A percentile compares a stretch with the other conserved stretches of the same genome.
Evolutionary conservation across 2,888 invertebrate species (phyloP).

Genomic region (Plebejus argus): DNA sequence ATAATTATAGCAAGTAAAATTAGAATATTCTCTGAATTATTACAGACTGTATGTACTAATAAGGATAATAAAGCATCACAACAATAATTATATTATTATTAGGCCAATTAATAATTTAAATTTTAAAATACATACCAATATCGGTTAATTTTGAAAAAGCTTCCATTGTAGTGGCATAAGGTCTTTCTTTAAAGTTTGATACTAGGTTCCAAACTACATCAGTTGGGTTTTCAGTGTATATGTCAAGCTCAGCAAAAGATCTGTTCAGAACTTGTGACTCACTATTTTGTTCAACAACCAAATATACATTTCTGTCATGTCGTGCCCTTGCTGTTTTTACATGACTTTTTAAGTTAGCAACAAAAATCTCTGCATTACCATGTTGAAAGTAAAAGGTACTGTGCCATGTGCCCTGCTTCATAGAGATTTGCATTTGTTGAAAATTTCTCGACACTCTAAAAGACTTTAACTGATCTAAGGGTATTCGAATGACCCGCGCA

Average conservation of each 20-base stretch:
- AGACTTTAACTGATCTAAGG: constrained; percentile 65
- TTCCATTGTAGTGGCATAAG: constrained; percentile 91
- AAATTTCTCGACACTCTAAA: constrained; percentile 67
- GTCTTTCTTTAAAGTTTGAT: constrained; percentile 80
- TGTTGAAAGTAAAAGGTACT: constrained; percentile 93
- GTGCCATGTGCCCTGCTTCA: constrained; percentile 81
- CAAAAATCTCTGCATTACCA: constrained; percentile 90
- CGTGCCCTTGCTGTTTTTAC: constrained; percentile 85
- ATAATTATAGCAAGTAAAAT: too few relatives aligned
- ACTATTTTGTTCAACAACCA: constrained; percentile 84
- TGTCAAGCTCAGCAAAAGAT: constrained; percentile 93
- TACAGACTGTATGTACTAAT: neutral
- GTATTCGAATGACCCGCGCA: constrained; percentile 68
- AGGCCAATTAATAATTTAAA: constrained; percentile 7
- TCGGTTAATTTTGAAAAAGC: constrained; percentile 93
- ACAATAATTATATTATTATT: neutral
- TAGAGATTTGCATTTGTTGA: constrained; percentile 72
- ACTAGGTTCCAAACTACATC: constrained; percentile 84
- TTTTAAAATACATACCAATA: constrained; percentile 75
- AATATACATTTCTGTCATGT: constrained; percentile 82
- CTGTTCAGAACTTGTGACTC: constrained; percentile 86
- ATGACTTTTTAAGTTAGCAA: constrained; percentile 82
- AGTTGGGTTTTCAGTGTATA: constrained; percentile 86
- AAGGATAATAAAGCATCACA: neutral
- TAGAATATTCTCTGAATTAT: too few relatives aligned